Percentiles rank a stretch among this genome's conserved stretches.
phyloP scores from a whole-genome alignment of 2,797 vertebrate species.

The Spinus pinus region DNA sequence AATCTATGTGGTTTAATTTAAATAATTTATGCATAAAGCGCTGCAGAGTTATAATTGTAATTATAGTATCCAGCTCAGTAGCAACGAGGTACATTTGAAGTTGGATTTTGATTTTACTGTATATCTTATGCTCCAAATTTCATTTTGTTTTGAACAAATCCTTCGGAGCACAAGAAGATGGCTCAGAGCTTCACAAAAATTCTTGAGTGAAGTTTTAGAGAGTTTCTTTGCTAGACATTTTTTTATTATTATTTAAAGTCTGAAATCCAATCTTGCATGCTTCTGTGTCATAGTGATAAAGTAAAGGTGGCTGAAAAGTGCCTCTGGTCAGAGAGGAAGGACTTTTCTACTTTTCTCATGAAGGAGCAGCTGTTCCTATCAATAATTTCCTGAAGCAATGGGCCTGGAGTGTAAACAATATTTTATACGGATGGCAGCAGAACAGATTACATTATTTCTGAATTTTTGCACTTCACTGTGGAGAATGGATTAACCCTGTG shows the following conservation, averaged over 20 bases:
- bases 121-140: slow-evolving; percentile 45
- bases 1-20: slow-evolving; percentile 75
- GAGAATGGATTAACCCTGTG: slow-evolving; percentile 67
- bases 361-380: slow-evolving; percentile 61
- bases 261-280: slow-evolving; percentile 72
- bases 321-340: slow-evolving; percentile 52
- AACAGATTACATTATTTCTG: slow-evolving; percentile 53
- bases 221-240: slow-evolving; percentile 32
- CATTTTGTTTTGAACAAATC: slow-evolving; percentile 64
- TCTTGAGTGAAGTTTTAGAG: slow-evolving; percentile 63
- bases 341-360: slow-evolving; percentile 44
- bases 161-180: slow-evolving; percentile 47
- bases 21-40: slow-evolving; percentile 79
- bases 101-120: slow-evolving; percentile 50
- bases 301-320: slow-evolving; percentile 51
- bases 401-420: slow-evolving; percentile 72
- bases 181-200: slow-evolving; percentile 64
- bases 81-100: slow-evolving; percentile 70
- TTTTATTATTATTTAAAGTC: slow-evolving; percentile 51
- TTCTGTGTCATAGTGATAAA: slow-evolving; percentile 72
- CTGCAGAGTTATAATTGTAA: slow-evolving; percentile 75
- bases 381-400: slow-evolving; percentile 70
- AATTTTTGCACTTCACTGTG: slow-evolving; percentile 1
- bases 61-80: slow-evolving; percentile 70
- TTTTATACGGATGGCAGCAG: slow-evolving; percentile 46